These are phyloP conservation scores for Tineola bisselliella DNA, from an alignment of 2,888 invertebrate species.

Conservation along the genomic window DNA sequence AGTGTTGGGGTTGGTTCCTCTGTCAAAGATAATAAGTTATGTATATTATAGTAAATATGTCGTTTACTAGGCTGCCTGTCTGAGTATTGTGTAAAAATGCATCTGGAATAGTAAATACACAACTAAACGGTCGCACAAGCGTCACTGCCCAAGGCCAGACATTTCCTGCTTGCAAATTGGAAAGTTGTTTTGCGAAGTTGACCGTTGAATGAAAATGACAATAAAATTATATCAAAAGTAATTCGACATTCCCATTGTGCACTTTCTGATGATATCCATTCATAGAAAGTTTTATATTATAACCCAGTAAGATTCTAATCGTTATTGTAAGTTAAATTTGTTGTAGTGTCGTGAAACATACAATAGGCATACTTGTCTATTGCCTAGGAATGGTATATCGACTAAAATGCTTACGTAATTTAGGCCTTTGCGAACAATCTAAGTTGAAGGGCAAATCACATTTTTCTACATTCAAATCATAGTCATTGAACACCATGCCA, in stretches of 20 bases:
- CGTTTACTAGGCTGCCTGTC: too few species aligned
- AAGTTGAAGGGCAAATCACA: conserved; percentile 89
- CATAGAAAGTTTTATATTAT: background rate
- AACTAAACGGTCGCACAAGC: background rate
- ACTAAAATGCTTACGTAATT: conserved; percentile 85
- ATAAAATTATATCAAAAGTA: background rate
- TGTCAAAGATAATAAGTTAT: conserved; percentile 35
- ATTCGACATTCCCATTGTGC: background rate
- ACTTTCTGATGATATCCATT: background rate
- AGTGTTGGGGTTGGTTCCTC: conserved; percentile 76
- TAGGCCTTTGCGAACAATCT: conserved; percentile 81
- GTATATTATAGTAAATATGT: background rate
- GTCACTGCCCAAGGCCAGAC: conserved; percentile 35
- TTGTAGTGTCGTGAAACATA: too few species aligned
- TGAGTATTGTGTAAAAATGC: too few species aligned
- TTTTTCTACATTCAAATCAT: conserved; percentile 81
- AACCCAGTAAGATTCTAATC: background rate
- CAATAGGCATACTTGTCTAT: too few species aligned
- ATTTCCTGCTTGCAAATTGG: conserved; percentile 51
- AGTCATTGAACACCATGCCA: conserved; percentile 91
- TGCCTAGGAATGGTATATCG: too few species aligned
- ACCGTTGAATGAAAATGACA: conserved; percentile 18
- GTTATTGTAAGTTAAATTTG: too few species aligned
- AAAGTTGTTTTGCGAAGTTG: conserved; percentile 49
- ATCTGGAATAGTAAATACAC: background rate